Evolutionary conservation across 2,113 vertebrate genomes (phyloP).

Genomic region (Urocolius indicus): DNA sequence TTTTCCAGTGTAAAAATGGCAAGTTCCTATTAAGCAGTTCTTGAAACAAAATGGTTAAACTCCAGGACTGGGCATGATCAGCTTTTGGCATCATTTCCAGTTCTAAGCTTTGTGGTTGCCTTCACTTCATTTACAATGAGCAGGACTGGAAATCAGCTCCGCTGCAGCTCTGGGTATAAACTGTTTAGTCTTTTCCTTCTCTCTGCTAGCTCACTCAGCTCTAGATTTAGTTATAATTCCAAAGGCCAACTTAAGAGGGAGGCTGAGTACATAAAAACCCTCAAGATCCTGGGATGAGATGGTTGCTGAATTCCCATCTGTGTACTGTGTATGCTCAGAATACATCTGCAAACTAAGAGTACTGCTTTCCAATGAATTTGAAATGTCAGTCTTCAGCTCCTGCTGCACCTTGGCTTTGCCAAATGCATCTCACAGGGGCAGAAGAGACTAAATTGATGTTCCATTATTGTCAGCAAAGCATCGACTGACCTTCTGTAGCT

Average conservation of each 20-base stretch:
- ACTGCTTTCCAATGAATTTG: background rate
- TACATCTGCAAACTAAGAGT: background rate
- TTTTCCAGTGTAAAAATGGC: background rate
- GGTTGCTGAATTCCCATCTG: background rate
- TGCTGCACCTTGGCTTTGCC: background rate
- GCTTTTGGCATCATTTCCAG: background rate
- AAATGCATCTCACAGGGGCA: background rate
- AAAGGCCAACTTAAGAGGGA: background rate
- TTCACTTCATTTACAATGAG: background rate
- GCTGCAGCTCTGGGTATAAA: background rate
- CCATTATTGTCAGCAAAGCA: background rate
- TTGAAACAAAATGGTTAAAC: background rate
- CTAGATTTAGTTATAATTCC: background rate
- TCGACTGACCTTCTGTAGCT: background rate
- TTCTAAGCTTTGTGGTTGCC: background rate
- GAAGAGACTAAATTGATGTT: background rate
- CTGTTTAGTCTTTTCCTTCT: background rate
- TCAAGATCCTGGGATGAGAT: background rate
- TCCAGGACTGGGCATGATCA: background rate
- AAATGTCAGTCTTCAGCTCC: background rate
- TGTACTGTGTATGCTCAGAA: background rate
- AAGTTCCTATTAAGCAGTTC: background rate
- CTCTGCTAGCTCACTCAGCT: background rate
- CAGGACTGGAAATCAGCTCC: background rate
- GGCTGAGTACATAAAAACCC: background rate